phyloP scores from a whole-genome alignment of 1,140 invertebrate species.

The Dinothrombium tinctorium region DNA sequence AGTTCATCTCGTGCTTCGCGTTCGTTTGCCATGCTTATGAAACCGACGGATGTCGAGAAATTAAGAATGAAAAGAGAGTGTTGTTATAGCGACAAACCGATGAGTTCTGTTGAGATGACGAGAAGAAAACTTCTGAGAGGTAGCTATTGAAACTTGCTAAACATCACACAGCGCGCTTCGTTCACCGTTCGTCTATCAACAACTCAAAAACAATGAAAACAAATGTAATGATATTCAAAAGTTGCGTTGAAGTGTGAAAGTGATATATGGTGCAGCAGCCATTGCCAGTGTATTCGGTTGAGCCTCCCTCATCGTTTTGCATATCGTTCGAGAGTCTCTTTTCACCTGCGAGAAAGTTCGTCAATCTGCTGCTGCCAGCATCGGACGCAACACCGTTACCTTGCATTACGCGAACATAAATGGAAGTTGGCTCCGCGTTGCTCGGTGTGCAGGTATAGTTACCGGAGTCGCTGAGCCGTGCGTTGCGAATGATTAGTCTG shows the following conservation, averaged over 20 bases:
- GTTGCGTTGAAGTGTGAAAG: not conserved
- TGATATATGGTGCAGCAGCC: not conserved
- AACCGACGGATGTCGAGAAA: too few species aligned
- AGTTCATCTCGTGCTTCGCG: too few species aligned
- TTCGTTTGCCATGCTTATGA: too few species aligned
- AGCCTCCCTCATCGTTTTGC: slow-evolving; percentile 2
- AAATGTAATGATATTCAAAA: not conserved
- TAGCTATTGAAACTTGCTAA: too few species aligned
- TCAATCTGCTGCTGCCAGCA: not conserved
- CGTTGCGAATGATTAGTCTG: slow-evolving; percentile 25
- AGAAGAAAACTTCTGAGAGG: too few species aligned
- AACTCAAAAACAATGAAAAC: not conserved
- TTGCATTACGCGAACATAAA: slow-evolving; percentile 54
- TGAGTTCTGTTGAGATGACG: too few species aligned
- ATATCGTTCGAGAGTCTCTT: not conserved
- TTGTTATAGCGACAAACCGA: too few species aligned
- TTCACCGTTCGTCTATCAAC: too few species aligned
- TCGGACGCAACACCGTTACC: slow-evolving; percentile 29
- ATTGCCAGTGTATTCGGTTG: not conserved
- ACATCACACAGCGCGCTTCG: too few species aligned
- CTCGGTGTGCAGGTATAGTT: slow-evolving; percentile 67
- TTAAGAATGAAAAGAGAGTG: too few species aligned
- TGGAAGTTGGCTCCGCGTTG: slow-evolving; percentile 44
- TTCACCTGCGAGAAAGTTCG: not conserved
- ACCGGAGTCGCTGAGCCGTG: slow-evolving; percentile 45